phyloP scores from a whole-genome alignment of 2,113 vertebrate genomes.

The Tapirus terrestris region DNA sequence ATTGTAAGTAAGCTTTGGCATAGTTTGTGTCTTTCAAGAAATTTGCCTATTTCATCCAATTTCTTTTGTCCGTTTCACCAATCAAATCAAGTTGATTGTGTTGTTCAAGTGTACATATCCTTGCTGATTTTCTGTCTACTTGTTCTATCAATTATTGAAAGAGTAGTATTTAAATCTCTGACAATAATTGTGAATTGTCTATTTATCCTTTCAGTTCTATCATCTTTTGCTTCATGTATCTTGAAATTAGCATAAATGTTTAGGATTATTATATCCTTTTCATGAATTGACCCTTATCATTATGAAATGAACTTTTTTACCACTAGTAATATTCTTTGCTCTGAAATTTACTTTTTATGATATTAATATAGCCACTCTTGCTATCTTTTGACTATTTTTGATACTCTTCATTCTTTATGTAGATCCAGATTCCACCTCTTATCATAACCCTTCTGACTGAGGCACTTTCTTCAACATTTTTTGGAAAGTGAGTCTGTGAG shows the following conservation, averaged over 20 bases:
- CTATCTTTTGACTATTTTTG: not conserved
- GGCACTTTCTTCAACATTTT: not conserved
- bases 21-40: not conserved
- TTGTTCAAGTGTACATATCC: not conserved
- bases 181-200: not conserved
- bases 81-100: not conserved
- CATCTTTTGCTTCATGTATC: not conserved
- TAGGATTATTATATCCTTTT: not conserved
- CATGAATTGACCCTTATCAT: not conserved
- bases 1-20: not conserved
- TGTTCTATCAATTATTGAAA: not conserved
- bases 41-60: not conserved
- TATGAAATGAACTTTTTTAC: not conserved
- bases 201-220: not conserved
- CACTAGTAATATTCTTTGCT: not conserved
- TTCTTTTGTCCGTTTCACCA: not conserved
- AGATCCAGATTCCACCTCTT: not conserved
- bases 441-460: not conserved
- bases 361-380: not conserved
- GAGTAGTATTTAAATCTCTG: not conserved
- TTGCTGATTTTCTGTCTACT: not conserved
- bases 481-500: not conserved
- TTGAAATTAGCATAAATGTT: not conserved
- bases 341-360: not conserved
- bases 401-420: not conserved